Base-by-base conservation (phyloP, 2,888 invertebrate species). In the Orgyia antiqua region DNA sequence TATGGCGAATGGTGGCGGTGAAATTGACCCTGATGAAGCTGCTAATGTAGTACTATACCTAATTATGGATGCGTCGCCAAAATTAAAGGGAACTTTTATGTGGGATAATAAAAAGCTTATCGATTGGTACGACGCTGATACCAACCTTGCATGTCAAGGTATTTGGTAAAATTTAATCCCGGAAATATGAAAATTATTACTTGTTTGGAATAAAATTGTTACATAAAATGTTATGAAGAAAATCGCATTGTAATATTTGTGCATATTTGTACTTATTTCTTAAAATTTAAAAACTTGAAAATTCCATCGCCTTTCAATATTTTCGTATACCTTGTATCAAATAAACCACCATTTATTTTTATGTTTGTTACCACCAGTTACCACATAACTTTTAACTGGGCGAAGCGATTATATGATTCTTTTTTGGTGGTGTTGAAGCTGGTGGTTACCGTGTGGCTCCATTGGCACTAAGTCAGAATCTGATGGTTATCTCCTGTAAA, bases 71-170 rank as follows among this genome's bases (percentile, higher is more conserved):
- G 89, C 91, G 0, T 78, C 87, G 0, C 72, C 80, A 0, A 77
- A 87, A 30, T 76, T 92, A 11, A 89, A 88, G 55, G 93, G 93
- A 0, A 76, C 87, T 40, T 93, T 88, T 51, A 78, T 93, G 56
- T 93, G 92, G 92, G 51, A 66, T 27, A 84, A 92, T 50, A 84
- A 79, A 24, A 79, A 75, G 27, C 60, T 91, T 13, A 76, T 89
- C 0, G 89, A 91, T 59, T 93, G 92, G 92, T 72, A 63, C n/a
- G 77, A 86, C 31, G 47, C 61, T 18, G 65, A 75, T 29, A 60
- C 65, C 2, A 76, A 80, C 49, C 75, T 65, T 47, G 71, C 71
- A 40, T 68, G 69, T 50, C 60, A 60, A 34, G 66, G 63, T 13
- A 15, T 70, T n/a, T 72, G 67, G 68, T 69, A 44, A 55, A 3